Evolutionary conservation across 2,888 invertebrate species (phyloP).

Genomic region (Rhopalosiphum nymphaeae): DNA sequence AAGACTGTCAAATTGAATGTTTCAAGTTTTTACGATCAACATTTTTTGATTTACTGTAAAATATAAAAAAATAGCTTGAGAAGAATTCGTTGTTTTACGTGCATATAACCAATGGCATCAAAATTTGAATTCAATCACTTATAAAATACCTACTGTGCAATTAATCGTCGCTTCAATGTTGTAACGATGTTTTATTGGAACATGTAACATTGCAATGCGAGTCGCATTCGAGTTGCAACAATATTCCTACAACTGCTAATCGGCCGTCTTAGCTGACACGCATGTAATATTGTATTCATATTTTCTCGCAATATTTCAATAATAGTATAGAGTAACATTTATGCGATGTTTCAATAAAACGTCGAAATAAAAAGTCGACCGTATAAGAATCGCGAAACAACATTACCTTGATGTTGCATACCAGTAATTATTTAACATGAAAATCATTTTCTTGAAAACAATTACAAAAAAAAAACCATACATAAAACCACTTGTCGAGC

Average conservation of each 20-base stretch:
- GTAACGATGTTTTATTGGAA: constrained; percentile 6
- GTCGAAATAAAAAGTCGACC: not conserved
- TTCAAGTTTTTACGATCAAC: not conserved
- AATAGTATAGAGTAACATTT: not conserved
- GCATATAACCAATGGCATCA: too few relatives aligned
- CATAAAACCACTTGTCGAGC: too few relatives aligned
- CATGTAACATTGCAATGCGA: not conserved
- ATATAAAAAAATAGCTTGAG: too few relatives aligned
- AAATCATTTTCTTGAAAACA: not conserved
- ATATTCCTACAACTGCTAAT: not conserved
- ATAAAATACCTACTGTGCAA: too few relatives aligned
- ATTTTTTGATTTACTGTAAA: not conserved
- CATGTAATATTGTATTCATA: not conserved
- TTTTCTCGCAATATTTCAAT: not conserved
- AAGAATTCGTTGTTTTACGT: too few relatives aligned
- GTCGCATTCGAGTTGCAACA: not conserved
- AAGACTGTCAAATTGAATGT: not conserved
- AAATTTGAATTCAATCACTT: too few relatives aligned
- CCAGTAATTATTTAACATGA: not conserved
- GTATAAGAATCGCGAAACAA: not conserved
- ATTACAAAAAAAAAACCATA: too few relatives aligned
- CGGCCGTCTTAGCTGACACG: not conserved
- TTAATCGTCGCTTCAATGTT: not conserved
- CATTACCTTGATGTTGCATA: constrained; percentile 36
- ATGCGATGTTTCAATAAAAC: not conserved